phyloP scores from a whole-genome alignment of 2,797 vertebrate species.

The Fundulus diaphanus region DNA sequence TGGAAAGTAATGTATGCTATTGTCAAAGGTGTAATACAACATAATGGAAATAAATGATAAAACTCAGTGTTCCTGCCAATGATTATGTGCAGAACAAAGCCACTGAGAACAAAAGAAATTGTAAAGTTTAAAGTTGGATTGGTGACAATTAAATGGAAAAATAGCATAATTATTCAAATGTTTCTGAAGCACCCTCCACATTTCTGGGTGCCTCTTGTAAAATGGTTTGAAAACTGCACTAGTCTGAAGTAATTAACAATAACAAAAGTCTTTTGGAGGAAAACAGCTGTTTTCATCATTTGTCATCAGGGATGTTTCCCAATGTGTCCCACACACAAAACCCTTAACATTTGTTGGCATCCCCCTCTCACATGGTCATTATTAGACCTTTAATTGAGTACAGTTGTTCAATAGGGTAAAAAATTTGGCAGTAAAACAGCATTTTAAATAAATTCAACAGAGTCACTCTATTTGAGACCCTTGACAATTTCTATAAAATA shows the following conservation, averaged over 20 bases:
- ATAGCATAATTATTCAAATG: neutral
- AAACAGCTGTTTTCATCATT: neutral
- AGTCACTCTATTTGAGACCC: neutral
- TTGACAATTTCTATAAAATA: neutral
- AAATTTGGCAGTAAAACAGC: neutral
- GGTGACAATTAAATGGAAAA: neutral
- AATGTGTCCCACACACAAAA: neutral
- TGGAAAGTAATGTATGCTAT: neutral
- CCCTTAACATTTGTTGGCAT: neutral
- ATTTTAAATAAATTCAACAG: neutral
- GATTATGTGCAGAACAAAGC: neutral
- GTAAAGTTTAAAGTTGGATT: neutral
- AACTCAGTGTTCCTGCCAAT: neutral
- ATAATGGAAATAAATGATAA: neutral
- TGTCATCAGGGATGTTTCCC: neutral
- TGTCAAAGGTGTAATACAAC: neutral
- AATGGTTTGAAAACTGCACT: neutral
- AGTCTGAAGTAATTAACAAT: neutral
- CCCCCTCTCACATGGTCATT: neutral
- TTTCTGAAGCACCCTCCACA: neutral
- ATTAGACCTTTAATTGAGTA: neutral
- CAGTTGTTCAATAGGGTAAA: neutral
- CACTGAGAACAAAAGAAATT: neutral
- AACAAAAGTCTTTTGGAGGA: neutral
- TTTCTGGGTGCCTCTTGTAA: neutral